Base-by-base conservation (phyloP, 1,140 invertebrate genomes). In the Pseudomyrmex sp. region DNA sequence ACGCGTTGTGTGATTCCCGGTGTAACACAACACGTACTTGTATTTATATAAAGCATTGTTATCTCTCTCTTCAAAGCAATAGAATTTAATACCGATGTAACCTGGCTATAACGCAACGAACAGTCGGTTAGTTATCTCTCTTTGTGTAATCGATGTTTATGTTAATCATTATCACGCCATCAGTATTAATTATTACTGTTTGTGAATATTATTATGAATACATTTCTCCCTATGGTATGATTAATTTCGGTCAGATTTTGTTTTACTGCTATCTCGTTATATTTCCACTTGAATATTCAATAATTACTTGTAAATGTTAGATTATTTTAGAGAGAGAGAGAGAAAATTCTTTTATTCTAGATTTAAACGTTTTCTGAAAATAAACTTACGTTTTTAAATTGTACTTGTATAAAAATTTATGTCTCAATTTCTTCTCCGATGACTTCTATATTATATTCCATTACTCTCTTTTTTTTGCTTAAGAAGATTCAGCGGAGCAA, bases 81-180 rank as follows among this genome's bases (percentile, higher is more conserved):
- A 44, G 59, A 72, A 80, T 80, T 59, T 80, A 48, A 61, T 59
- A 62, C 13, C n/a, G 26, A 23, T 44, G 26, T 46, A 50, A 54
- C 7, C 1, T n/a, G 9, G 12, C 35, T 35, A 35, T 35, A 35
- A 35, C 35, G 5, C 12, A 20, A 20, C 13, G 18, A 59, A 48
- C 65, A 61, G 35, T 72, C 59, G 44, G 70, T 58, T 70, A 59
- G 20, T 18, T 70, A 80, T 72, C 44, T 13, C 44, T 59, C 9
- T n/a, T n/a, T n/a, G n/a, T 50, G 48, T 20, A 59, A 59, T 80
- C 54, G 59, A 72, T 80, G 46, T 80, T 48, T 50, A 58, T 59
- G 66, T 54, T 80, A 70, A 72, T 80, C 61, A 59, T 35, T 61
- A 48, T 69, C 44, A 48, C 35, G 20, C 23, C 26, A n/a, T 23